Evolutionary conservation across 2,888 invertebrate species (phyloP).

Genomic region (Cantharis rufa): DNA sequence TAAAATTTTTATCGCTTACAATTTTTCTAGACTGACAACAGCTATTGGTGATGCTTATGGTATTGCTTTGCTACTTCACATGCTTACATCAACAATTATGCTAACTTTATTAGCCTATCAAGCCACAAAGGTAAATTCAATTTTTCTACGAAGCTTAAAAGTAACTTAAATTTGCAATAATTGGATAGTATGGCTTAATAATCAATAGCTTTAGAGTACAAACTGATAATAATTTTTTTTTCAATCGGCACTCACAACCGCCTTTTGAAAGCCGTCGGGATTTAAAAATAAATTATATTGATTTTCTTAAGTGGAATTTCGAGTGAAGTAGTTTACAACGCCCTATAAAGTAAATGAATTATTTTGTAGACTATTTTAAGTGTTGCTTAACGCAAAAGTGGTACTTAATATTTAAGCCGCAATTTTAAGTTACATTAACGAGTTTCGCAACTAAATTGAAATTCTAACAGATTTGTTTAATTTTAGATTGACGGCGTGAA

Average conservation of each 20-base stretch:
- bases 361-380: not conserved
- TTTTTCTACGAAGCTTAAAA: not conserved
- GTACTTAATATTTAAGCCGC: not conserved
- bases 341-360: too few relatives aligned
- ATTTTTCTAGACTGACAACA: conserved; percentile 70
- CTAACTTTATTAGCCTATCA: conserved; percentile 83
- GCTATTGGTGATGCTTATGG: conserved; percentile 85
- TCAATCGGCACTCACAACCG: too few relatives aligned
- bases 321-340: too few relatives aligned
- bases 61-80: conserved; percentile 79
- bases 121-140: conserved; percentile 72
- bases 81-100: conserved; percentile 83
- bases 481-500: conserved; percentile 72
- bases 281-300: not conserved
- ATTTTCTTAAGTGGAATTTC: not conserved
- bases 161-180: not conserved
- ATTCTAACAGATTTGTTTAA: not conserved
- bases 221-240: too few relatives aligned
- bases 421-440: not conserved
- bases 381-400: not conserved
- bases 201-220: too few relatives aligned
- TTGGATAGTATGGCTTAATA: too few relatives aligned
- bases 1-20: not conserved
- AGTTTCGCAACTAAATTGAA: not conserved
- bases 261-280: too few relatives aligned